Conservation (phyloP, 2,113 vertebrate genomes). For the Lepus timidus region DNA sequence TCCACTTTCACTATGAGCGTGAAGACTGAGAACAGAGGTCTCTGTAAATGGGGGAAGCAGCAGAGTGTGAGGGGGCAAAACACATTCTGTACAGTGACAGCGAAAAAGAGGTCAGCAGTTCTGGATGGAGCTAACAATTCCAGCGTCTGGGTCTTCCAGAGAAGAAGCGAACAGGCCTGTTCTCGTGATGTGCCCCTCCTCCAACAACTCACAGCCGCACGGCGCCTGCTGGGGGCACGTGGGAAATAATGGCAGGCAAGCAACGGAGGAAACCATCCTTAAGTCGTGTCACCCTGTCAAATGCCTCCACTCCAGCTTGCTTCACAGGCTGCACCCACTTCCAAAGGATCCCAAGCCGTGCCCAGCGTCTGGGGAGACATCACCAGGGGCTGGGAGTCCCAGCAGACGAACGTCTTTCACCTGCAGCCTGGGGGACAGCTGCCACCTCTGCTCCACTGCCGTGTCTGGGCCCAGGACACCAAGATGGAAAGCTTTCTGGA, state of each 20-base stretch:
- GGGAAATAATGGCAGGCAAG: slow-evolving; percentile 84
- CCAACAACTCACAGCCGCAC: slow-evolving; percentile 66
- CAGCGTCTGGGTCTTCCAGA: slow-evolving; percentile 42
- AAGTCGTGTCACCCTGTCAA: slow-evolving; percentile 85
- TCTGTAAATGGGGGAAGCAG: slow-evolving; percentile 26
- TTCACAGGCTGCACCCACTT: neutral
- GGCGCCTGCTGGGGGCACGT: slow-evolving; percentile 76
- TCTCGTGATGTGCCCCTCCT: slow-evolving; percentile 73
- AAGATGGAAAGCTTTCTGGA: neutral
- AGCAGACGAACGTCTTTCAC: slow-evolving; percentile 38
- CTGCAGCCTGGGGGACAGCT: neutral
- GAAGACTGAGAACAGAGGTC: slow-evolving; percentile 78
- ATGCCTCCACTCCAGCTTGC: slow-evolving; percentile 63
- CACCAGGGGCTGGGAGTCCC: neutral
- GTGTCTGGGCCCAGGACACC: slow-evolving; percentile 32
- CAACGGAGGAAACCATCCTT: slow-evolving; percentile 86
- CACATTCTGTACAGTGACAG: neutral
- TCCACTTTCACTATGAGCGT: slow-evolving; percentile 48
- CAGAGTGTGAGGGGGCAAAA: neutral
- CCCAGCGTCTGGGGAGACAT: neutral
- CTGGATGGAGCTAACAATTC: slow-evolving; percentile 46
- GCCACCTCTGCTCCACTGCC: neutral
- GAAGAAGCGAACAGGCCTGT: slow-evolving; percentile 32
- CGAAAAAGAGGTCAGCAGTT: slow-evolving; percentile 71
- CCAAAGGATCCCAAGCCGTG: neutral